Evolutionary conservation across 2,888 invertebrate genomes (phyloP), one percentile per base, ranked within the genome.

Genomic region (Blastobasis lacticolella): DNA sequence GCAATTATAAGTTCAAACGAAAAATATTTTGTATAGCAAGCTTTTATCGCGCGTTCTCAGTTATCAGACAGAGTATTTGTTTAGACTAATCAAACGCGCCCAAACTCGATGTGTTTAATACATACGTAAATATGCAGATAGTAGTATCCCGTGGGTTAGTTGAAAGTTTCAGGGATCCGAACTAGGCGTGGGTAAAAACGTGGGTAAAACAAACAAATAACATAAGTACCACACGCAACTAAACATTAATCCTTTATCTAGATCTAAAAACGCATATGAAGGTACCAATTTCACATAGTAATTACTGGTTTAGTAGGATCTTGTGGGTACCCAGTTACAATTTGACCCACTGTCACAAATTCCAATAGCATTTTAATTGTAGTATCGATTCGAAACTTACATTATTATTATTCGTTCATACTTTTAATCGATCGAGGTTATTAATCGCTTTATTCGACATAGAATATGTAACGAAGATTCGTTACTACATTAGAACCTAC

Each of bases 331-430:
- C 23, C 23, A 72, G 78, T 79, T 78, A 78, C 78, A 72, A 71
- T 66, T 73, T 76, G 73, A 77, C 74, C 81, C 71, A 76, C 62
- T 77, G 73, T 75, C 73, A 71, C 74, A 67, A 66, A 69, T 66
- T 23, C 60, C 56, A 56, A 63, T 59, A 63, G 60, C 64, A 67
- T 67, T 78, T 70, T 75, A 75, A 74, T 76, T 78, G 71, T 69
- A 61, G 68, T 23, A 23, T 70, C 60, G 60, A 64, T 65, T 68
- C 69, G 62, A 64, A 64, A 64, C 63, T 64, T 66, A 66, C 66
- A 63, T 71, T 72, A 69, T 66, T 72, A 67, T 23, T 23, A 23
- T 23, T 67, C 57, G 61, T 61, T 62, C 61, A 63, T 69, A 62
- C 66, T 56, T 69, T 70, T 69, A 67, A 75, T 71, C 65, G 67